Conservation (phyloP, 2,888 invertebrate species). For the Lagria hirta region DNA sequence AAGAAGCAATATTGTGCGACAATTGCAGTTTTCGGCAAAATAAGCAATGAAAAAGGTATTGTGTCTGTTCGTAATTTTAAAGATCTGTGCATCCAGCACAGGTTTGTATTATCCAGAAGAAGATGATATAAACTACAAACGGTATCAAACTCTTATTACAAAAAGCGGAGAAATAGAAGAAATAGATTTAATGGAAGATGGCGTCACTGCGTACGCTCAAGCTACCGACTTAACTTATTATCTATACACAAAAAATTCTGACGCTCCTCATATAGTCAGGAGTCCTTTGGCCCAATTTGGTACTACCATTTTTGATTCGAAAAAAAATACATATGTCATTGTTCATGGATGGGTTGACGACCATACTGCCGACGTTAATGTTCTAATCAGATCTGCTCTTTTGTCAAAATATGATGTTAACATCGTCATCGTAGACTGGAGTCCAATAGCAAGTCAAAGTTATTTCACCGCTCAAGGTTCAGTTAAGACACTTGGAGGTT, state of each 20-base stretch:
- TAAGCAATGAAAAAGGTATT: slow-evolving; percentile 2
- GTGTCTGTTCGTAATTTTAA: slow-evolving; percentile 9
- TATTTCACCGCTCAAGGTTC: slow-evolving; percentile 33
- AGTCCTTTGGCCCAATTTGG: slow-evolving; percentile 6
- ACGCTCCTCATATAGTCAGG: slow-evolving; percentile 16
- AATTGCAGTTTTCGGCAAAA: slow-evolving; percentile 6
- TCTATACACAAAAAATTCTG: slow-evolving; percentile 33
- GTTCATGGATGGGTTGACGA: slow-evolving; percentile 46
- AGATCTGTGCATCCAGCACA: background rate
- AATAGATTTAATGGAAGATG: slow-evolving; percentile 1
- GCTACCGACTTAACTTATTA: slow-evolving; percentile 36
- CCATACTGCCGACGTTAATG: slow-evolving; percentile 34
- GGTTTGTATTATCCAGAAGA: slow-evolving; percentile 1
- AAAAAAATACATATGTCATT: slow-evolving; percentile 39
- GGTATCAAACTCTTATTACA: background rate
- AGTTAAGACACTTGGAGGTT: slow-evolving; percentile 36
- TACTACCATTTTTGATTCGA: slow-evolving; percentile 30
- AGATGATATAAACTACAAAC: slow-evolving; percentile 5
- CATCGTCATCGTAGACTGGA: slow-evolving; percentile 47
- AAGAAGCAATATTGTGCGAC: background rate
- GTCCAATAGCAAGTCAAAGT: slow-evolving; percentile 29
- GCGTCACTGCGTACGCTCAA: background rate
- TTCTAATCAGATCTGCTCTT: slow-evolving; percentile 33
- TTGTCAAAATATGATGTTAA: slow-evolving; percentile 40
- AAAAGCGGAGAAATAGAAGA: slow-evolving; percentile 5